phyloP scores from a whole-genome alignment of 2,888 invertebrate species.

The Bombylius major region DNA sequence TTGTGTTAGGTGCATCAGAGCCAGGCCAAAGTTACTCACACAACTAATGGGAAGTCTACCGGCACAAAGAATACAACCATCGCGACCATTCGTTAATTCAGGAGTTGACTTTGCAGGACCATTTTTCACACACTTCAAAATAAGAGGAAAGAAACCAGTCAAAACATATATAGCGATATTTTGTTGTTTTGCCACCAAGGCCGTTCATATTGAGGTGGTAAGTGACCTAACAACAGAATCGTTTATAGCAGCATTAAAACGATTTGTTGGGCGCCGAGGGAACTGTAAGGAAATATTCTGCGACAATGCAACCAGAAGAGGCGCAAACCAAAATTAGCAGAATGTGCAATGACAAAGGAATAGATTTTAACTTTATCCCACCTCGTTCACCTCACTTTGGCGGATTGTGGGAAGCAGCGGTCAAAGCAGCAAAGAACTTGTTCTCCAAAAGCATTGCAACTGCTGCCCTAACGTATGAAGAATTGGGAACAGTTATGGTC shows the following conservation, averaged over 20 bases:
- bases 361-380: no score
- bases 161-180: slow-evolving; percentile 15
- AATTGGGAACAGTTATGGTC: slow-evolving; percentile 17
- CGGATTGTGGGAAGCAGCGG: no score
- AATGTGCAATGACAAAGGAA: neutral
- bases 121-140: neutral
- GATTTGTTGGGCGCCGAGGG: slow-evolving; percentile 11
- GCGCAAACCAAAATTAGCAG: neutral
- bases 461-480: slow-evolving; percentile 17
- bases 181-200: slow-evolving; percentile 13
- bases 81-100: no score
- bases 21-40: no score
- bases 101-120: neutral
- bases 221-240: slow-evolving; percentile 10
- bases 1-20: no score
- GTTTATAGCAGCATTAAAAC: slow-evolving; percentile 10
- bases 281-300: slow-evolving; percentile 9
- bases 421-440: neutral
- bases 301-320: slow-evolving; percentile 12
- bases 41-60: no score
- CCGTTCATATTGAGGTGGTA: slow-evolving; percentile 14
- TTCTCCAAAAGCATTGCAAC: neutral
- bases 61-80: no score
- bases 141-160: slow-evolving; percentile 1
- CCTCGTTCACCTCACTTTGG: no score